phyloP scores from a whole-genome alignment of 2,888 invertebrate genomes.

The Andrena dorsata region DNA sequence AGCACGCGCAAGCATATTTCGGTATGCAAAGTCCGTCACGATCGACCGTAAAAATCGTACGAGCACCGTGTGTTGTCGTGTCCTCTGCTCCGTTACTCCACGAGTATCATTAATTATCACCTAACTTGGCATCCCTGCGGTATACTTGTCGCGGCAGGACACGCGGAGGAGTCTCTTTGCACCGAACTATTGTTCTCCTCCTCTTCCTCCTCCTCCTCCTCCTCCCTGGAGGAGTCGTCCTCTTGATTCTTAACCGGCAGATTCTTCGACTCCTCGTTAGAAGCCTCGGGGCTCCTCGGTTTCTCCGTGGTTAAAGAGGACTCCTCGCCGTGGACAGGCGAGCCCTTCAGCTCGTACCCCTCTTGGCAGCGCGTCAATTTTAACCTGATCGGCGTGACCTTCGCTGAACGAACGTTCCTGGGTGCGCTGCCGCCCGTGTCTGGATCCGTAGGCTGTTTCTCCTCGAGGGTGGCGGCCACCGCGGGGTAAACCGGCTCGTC shows the following conservation, averaged over 20 bases:
- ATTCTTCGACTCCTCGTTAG: conserved; percentile 57
- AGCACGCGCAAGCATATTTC: conserved; percentile 40
- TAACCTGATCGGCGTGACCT: conserved; percentile 92
- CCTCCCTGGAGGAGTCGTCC: conserved; percentile 64
- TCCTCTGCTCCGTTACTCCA: conserved; percentile 66
- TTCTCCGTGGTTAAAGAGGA: conserved; percentile 40
- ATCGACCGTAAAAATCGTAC: conserved; percentile 54
- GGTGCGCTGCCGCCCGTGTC: conserved; percentile 83
- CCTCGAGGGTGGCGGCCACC: conserved; percentile 74
- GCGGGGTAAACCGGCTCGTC: conserved; percentile 63
- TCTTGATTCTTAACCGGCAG: conserved; percentile 70
- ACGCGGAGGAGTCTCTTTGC: conserved; percentile 80
- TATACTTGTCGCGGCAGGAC: conserved; percentile 87
- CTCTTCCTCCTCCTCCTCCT: conserved; percentile 54
- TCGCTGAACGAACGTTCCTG: conserved; percentile 88
- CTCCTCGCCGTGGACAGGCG: conserved; percentile 69
- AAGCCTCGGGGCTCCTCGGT: conserved; percentile 25
- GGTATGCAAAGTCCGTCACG: conserved; percentile 49
- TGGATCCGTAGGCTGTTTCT: conserved; percentile 84
- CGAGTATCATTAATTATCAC: conserved; percentile 91
- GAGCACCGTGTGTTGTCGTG: conserved; percentile 51
- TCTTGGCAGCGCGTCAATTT: conserved; percentile 93
- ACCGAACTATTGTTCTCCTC: conserved; percentile 63
- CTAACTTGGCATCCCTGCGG: conserved; percentile 95
- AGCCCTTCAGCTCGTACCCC: conserved; percentile 87